Conservation (phyloP, 2,797 vertebrate genomes). For the Pseudochromis fuscus region DNA sequence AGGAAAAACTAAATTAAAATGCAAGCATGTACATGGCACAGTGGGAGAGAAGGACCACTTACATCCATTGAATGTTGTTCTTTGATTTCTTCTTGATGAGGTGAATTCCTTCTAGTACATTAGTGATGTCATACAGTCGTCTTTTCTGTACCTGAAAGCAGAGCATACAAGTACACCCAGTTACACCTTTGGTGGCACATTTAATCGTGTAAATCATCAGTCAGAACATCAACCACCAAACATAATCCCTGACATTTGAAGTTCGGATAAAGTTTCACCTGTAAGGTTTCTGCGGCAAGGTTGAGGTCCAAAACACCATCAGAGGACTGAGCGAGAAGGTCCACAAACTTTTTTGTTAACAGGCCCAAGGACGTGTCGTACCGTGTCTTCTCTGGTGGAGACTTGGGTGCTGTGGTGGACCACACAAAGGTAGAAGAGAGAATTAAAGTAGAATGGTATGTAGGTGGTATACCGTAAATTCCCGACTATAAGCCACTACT, state of each 20-base stretch:
- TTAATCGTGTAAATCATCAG: not conserved
- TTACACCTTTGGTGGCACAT: not conserved
- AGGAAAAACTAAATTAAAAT: too few species aligned
- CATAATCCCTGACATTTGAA: not conserved
- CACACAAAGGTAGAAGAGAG: not conserved
- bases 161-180: not conserved
- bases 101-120: conserved; percentile 97
- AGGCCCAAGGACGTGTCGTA: conserved; percentile 97
- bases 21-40: not conserved
- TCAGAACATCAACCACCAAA: not conserved
- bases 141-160: conserved; percentile 91
- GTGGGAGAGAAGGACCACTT: conserved; percentile 73
- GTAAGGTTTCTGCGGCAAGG: conserved; percentile 92
- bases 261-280: conserved; percentile 58
- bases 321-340: conserved; percentile 93
- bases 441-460: too few species aligned
- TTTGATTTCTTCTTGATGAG: conserved; percentile 99
- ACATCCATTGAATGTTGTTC: conserved; percentile 99
- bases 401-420: conserved; percentile 89
- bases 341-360: conserved; percentile 98
- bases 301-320: conserved; percentile 97
- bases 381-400: conserved; percentile 95
- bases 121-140: conserved; percentile 97
- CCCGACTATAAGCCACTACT: too few species aligned
- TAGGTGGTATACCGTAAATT: too few species aligned